Evolutionary conservation across 2,113 vertebrate genomes (phyloP).

Genomic region (Anseranas semipalmata): DNA sequence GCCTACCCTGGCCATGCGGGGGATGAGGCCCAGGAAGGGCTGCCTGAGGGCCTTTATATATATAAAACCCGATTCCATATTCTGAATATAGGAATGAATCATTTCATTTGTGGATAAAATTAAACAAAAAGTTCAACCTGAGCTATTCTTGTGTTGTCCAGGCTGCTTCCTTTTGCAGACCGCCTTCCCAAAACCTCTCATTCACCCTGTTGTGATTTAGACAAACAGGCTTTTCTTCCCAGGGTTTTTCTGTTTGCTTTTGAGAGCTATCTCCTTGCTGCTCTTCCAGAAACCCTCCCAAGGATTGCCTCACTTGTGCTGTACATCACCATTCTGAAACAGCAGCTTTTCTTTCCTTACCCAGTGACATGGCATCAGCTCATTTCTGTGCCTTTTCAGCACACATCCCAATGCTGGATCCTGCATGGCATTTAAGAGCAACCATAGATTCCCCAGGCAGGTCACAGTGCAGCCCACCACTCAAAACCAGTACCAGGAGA

Average conservation of each 20-base stretch:
- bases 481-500: neutral
- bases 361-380: neutral
- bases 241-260: neutral
- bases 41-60: no score
- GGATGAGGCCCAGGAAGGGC: neutral
- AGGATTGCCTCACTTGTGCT: neutral
- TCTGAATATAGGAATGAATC: no score
- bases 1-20: no score
- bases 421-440: neutral
- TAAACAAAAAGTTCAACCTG: neutral
- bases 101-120: neutral
- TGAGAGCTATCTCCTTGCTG: neutral
- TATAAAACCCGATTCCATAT: no score
- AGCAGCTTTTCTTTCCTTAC: neutral
- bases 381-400: neutral
- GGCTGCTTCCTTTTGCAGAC: neutral
- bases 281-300: neutral
- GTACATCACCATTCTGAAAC: neutral
- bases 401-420: neutral
- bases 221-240: neutral
- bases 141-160: neutral
- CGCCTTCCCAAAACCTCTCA: neutral
- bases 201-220: neutral
- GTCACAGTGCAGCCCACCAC: neutral
- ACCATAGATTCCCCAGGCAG: neutral